Base-by-base conservation (phyloP, 2,797 vertebrate species). In the Luscinia luscinia region DNA sequence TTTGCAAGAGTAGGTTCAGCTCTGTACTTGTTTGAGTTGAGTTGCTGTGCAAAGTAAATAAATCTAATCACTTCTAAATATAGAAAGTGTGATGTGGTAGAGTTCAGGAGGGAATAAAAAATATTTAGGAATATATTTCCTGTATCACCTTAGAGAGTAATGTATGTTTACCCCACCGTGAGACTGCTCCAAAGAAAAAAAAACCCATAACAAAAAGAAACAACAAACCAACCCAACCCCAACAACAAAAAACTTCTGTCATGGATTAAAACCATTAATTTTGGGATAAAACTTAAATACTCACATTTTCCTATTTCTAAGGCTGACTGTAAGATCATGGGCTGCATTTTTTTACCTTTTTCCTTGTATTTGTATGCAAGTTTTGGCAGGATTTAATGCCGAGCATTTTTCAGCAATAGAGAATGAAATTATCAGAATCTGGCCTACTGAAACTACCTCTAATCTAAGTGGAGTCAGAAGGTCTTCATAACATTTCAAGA, bases 1-100 rank as follows among this genome's bases (percentile, higher is more conserved):
- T 74, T 89, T 95, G 76, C 79, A 93, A 91, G 62, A 69, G 80
- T 59, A 58, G n/a, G 17, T 90, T 95, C 76, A 63, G 15, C 46
- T 92, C 81, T 80, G 48, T 74, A 62, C 20, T 92, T 9, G 6
- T 95, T 89, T 93, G 40, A 48, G 46, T 88, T 51, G 48, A 79
- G 81, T 43, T 94, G 46, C 54, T 87, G 38, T 89, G 61, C 59
- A 79, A 93, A 80, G 64, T 92, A 94, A 96, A 93, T 87, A 95
- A 93, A 93, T 69, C 26, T 91, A 95, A 95, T 92, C 48, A 78
- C 58, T 46, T 86, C 82, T 84, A 94, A 92, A 93, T 72, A 92
- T 59, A 96, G 89, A 24, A 73, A 59, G 12, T 55, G 13, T 41
- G 46, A 78, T 82, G 57, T 38, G 26, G 14, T 75, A 41, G 46